A percentile compares a stretch with the other conserved stretches of the same genome.
These are phyloP conservation scores for Cyprinus carpio DNA, from an alignment of 2,113 vertebrate genomes.

Conservation along the genomic window DNA sequence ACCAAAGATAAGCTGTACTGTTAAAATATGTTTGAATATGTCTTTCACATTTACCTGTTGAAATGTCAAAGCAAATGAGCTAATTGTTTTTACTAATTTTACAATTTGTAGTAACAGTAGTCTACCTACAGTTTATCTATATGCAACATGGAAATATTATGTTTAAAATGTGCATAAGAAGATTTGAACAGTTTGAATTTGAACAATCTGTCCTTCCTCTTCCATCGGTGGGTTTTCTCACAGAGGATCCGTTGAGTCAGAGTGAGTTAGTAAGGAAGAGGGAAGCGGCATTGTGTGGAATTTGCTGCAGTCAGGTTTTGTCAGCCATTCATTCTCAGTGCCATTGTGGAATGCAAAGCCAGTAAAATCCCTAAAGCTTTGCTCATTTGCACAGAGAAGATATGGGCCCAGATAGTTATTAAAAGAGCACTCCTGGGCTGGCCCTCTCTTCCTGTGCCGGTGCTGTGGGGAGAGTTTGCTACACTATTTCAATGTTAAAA, in stretches of 20 bases:
- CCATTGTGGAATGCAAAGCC: constrained; percentile 79
- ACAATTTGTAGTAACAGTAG: neutral
- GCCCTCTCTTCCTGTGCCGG: constrained; percentile 54
- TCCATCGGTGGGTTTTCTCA: constrained; percentile 20
- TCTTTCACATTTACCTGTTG: neutral
- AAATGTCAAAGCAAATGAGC: neutral
- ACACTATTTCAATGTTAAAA: constrained; percentile 28
- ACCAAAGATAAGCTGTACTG: neutral
- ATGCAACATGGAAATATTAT: neutral
- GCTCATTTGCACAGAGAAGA: constrained; percentile 70
- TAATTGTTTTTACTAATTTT: too few relatives aligned
- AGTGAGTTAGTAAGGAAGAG: constrained; percentile 63
- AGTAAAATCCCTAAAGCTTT: constrained; percentile 78
- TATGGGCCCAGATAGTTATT: constrained; percentile 65
- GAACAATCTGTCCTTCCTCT: neutral
- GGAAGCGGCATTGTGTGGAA: constrained; percentile 73
- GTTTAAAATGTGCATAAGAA: neutral
- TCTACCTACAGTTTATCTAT: neutral
- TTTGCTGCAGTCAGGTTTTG: constrained; percentile 79
- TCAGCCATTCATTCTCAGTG: constrained; percentile 69
- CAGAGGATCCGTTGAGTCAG: constrained; percentile 53
- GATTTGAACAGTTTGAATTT: neutral
- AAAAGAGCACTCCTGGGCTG: constrained; percentile 51
- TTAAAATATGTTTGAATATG: neutral
- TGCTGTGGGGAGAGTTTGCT: constrained; percentile 49